phyloP scores from a whole-genome alignment of 2,797 vertebrate genomes.

The Bovichtus variegatus region DNA sequence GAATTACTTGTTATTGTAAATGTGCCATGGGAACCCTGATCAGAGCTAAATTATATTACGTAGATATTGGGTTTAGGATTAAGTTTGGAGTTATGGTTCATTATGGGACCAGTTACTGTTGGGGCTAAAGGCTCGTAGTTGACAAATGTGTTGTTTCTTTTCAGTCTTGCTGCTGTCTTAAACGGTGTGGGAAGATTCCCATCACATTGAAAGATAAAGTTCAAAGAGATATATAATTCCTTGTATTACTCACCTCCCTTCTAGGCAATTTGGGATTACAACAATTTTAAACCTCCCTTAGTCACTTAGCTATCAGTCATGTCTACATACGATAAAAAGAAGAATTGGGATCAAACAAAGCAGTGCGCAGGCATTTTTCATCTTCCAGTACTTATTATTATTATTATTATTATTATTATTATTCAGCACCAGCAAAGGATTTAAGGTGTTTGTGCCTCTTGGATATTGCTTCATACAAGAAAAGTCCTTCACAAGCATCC shows the following conservation, averaged over 20 bases:
- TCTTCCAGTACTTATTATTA: background rate
- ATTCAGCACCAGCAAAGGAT: background rate
- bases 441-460: background rate
- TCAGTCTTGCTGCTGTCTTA: background rate
- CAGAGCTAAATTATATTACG: background rate
- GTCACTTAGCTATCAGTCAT: background rate
- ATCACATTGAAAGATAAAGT: background rate
- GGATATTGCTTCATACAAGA: background rate
- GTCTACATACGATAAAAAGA: background rate
- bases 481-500: conserved; percentile 6
- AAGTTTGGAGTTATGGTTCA: background rate
- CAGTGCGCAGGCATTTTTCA: background rate
- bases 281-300: too few relatives aligned
- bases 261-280: background rate
- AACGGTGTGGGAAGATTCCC: background rate
- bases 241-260: background rate
- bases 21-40: background rate
- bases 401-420: conserved; percentile 1
- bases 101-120: background rate
- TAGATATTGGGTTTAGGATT: background rate
- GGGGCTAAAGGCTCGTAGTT: background rate
- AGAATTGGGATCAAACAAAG: background rate
- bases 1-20: background rate
- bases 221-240: background rate
- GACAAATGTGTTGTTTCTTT: background rate